Evolutionary conservation across 2,113 vertebrate genomes (phyloP).

Genomic region (Haemorhous mexicanus): DNA sequence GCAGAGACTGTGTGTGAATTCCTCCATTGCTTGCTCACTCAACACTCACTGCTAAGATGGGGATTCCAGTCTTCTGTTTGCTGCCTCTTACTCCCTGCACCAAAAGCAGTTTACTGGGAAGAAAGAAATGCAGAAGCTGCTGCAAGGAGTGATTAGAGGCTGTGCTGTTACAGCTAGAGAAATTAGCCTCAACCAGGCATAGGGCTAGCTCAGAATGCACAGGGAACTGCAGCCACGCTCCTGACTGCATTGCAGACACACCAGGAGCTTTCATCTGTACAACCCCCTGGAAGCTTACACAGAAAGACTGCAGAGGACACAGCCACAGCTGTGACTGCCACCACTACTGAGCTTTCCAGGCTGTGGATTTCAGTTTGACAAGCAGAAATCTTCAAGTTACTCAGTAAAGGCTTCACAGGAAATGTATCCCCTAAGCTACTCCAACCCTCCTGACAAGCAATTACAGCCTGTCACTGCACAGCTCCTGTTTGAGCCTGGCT

Average conservation of each 20-base stretch:
- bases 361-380: neutral
- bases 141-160: neutral
- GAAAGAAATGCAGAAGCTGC: neutral
- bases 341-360: neutral
- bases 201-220: neutral
- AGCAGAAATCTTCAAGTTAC: neutral
- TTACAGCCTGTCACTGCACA: neutral
- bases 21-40: neutral
- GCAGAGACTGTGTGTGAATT: neutral
- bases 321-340: accelerated
- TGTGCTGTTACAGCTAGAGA: neutral
- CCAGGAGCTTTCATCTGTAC: neutral
- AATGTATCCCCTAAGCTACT: neutral
- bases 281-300: neutral
- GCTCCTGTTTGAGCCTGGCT: neutral
- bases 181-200: neutral
- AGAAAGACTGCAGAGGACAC: neutral
- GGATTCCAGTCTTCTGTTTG: neutral
- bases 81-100: neutral
- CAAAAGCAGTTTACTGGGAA: neutral
- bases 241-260: neutral
- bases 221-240: neutral
- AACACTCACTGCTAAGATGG: neutral
- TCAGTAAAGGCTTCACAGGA: neutral
- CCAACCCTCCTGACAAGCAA: neutral